A percentile compares a stretch with the other conserved stretches of the same genome.
phyloP scores from a whole-genome alignment of 2,113 vertebrate species.

The Dasyurus viverrinus region DNA sequence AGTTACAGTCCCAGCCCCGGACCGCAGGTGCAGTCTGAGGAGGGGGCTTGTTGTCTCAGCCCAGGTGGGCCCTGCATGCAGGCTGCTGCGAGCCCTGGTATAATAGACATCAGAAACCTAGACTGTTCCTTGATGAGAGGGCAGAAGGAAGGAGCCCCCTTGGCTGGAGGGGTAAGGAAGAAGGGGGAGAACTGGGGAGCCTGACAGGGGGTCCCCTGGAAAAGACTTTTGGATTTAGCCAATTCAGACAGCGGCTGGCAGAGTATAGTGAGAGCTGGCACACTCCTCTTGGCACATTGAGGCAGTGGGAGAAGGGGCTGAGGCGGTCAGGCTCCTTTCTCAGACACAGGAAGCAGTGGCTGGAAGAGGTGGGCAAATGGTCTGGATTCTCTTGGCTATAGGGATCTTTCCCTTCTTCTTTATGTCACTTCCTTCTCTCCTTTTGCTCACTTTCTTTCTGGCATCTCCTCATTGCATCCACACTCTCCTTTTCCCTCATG shows the following conservation, averaged over 20 bases:
- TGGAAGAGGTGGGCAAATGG: not conserved
- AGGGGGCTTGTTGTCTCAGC: not conserved
- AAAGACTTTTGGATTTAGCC: not conserved
- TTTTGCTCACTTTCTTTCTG: not conserved
- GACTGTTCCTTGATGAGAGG: not conserved
- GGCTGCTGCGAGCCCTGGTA: not conserved
- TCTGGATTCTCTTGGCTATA: conserved; percentile 19
- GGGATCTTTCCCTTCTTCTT: not conserved
- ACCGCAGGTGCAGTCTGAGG: not conserved
- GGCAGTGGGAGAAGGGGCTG: not conserved
- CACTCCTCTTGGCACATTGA: not conserved
- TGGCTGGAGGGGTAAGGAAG: conserved; percentile 34
- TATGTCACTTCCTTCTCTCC: not conserved
- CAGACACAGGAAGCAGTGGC: not conserved
- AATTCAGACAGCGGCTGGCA: not conserved
- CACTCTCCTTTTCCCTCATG: not conserved
- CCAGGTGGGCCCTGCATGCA: not conserved
- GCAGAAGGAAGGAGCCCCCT: too few species aligned
- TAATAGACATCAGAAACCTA: not conserved
- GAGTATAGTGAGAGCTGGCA: not conserved
- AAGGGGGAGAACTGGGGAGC: not conserved
- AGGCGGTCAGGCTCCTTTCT: not conserved
- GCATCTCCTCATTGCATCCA: not conserved
- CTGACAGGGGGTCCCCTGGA: not conserved
- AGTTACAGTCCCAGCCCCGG: not conserved